Base-by-base conservation (phyloP, 2,797 vertebrate genomes). In the Epinephelus awoara region DNA sequence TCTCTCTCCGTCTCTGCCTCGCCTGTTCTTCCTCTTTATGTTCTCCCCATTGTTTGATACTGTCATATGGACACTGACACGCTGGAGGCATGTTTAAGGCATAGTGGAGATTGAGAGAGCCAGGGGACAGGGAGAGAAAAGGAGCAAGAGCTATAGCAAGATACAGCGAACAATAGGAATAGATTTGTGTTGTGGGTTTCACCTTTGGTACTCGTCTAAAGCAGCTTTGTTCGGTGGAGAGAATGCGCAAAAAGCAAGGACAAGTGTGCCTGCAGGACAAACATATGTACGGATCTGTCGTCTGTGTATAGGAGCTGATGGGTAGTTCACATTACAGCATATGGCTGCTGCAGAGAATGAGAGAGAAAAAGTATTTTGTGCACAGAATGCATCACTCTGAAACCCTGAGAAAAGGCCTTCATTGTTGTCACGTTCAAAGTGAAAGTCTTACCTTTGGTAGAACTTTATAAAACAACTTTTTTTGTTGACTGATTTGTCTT, bases 121-220 rank as follows among this genome's bases (percentile, higher is more conserved):
- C 14, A 11, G 25, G 47, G 62, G 70, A 57, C 15, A 21, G n/a
- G 57, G 72, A 71, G 27, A 58, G 38, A 51, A 54, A 72, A 46
- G 6, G 17, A 59, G 19, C 12, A 49, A 72, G 29, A 49, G 42
- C 58, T 29, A 44, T 3, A 42, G 40, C 47, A 38, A 44, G 47
- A 76, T 51, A 49, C 25, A 57, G 44, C 6, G 57, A 79, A 75
- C 68, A 86, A 66, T 40, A 63, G 46, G 38, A 34, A 65, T n/a
- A 52, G 47, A 67, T 74, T 47, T 68, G 65, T 64, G 75, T 66
- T 46, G 17, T 61, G 42, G 56, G 47, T 71, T 79, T 84, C 47
- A 88, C 77, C 54, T 84, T 80, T 86, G 49, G 42, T 67, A 34
- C 38, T n/a, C 75, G 55, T 67, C 29, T 49, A 72, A 55, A 79